phyloP scores from a whole-genome alignment of 2,888 invertebrate species.

The Leistus spinibarbis region DNA sequence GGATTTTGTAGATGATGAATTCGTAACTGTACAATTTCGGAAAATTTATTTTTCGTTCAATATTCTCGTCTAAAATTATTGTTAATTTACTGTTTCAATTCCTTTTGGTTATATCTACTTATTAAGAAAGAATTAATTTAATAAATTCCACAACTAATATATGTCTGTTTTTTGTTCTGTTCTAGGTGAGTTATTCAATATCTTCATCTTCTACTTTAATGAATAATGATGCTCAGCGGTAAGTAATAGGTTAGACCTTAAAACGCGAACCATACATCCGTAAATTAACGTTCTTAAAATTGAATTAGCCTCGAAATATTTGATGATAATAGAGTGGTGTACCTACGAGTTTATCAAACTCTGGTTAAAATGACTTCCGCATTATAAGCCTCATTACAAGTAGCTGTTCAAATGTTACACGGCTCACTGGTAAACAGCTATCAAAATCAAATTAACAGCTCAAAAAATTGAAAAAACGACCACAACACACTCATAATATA shows the following conservation, averaged over 20 bases:
- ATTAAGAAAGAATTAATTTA: too few relatives aligned
- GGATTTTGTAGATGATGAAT: too few relatives aligned
- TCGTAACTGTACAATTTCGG: too few relatives aligned
- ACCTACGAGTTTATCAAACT: not conserved
- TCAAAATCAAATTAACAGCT: slow-evolving; percentile 30
- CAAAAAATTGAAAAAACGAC: slow-evolving; percentile 18
- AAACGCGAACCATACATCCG: not conserved
- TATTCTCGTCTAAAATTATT: too few relatives aligned
- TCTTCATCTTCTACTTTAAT: not conserved
- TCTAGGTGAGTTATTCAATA: not conserved
- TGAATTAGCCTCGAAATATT: not conserved
- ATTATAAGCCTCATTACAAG: slow-evolving; percentile 7
- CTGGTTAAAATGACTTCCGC: slow-evolving; percentile 3
- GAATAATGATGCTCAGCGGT: not conserved
- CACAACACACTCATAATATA: not conserved
- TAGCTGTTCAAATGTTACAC: slow-evolving; percentile 23
- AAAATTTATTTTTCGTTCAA: not conserved
- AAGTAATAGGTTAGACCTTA: not conserved
- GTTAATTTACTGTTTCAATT: too few relatives aligned
- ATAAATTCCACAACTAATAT: not conserved
- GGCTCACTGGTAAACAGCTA: slow-evolving; percentile 28
- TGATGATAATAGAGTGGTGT: not conserved
- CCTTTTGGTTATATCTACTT: too few relatives aligned
- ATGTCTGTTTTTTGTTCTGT: not conserved
- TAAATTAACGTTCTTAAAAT: not conserved